phyloP scores from a whole-genome alignment of 2,888 invertebrate species.

The Patella pellucida region DNA sequence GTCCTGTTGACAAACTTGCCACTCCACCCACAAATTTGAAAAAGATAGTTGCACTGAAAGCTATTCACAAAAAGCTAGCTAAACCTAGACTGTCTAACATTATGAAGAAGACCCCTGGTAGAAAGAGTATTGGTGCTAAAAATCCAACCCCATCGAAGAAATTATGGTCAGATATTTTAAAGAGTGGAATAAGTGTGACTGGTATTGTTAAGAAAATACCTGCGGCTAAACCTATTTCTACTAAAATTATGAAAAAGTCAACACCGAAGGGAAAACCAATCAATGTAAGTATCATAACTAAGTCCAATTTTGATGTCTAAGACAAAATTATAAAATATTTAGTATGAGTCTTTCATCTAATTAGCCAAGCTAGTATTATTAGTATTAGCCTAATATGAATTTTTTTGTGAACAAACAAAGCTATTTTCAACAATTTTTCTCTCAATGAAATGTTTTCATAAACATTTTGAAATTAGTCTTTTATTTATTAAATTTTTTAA shows the following conservation, averaged over 20 bases:
- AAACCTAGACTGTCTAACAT: constrained; percentile 54
- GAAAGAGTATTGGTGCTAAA: neutral
- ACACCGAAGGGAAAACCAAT: neutral
- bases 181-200: constrained; percentile 40
- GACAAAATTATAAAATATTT: too few species aligned
- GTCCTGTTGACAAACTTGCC: constrained; percentile 34
- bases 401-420: too few species aligned
- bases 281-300: too few species aligned
- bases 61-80: constrained; percentile 62
- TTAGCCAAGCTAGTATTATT: too few species aligned
- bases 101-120: constrained; percentile 10
- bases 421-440: too few species aligned
- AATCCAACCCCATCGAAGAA: constrained; percentile 20
- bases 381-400: too few species aligned
- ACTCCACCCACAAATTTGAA: constrained; percentile 48
- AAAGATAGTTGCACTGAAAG: constrained; percentile 58
- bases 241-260: constrained; percentile 21
- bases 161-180: constrained; percentile 62
- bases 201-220: constrained; percentile 38
- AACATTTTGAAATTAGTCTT: too few species aligned
- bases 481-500: neutral
- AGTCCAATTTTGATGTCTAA: too few species aligned
- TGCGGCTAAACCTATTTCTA: constrained; percentile 27
- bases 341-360: too few species aligned
- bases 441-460: too few species aligned